Percentiles rank a stretch among this genome's conserved stretches.
phyloP scores from a whole-genome alignment of 1,140 invertebrate genomes.

The Sarcophaga peregrina region DNA sequence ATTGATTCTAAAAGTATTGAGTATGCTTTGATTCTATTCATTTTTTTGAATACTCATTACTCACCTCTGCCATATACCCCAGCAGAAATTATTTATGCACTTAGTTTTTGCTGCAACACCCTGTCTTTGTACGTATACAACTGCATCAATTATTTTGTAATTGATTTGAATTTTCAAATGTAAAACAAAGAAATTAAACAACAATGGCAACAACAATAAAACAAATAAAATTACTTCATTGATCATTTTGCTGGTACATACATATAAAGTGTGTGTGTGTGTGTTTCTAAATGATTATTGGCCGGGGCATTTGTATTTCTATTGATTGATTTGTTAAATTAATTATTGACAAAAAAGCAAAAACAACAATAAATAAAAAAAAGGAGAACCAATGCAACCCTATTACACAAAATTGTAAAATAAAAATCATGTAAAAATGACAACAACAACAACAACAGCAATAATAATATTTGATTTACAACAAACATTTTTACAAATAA shows the following conservation, averaged over 20 bases:
- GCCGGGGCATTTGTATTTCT: background rate
- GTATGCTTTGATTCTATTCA: no score
- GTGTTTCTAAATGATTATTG: background rate
- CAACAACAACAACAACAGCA: background rate
- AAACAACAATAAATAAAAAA: no score
- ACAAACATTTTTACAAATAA: conserved; percentile 6
- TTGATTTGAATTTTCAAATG: background rate
- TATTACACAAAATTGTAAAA: no score
- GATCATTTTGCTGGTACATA: background rate
- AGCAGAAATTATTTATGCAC: no score
- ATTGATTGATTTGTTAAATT: conserved; percentile 19
- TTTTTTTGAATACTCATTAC: no score
- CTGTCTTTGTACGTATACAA: background rate
- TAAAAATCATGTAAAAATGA: background rate
- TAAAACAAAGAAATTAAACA: background rate
- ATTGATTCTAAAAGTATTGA: no score
- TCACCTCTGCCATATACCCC: no score
- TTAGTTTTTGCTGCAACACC: background rate
- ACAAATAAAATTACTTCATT: background rate
- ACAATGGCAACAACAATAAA: no score
- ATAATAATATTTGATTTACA: conserved; percentile 7
- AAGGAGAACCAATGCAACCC: background rate
- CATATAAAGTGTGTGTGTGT: background rate
- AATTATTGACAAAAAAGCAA: background rate
- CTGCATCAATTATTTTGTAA: background rate